Percentiles rank a stretch among this genome's conserved stretches.
phyloP scores from a whole-genome alignment of 2,113 vertebrate genomes.

The Egretta garzetta region DNA sequence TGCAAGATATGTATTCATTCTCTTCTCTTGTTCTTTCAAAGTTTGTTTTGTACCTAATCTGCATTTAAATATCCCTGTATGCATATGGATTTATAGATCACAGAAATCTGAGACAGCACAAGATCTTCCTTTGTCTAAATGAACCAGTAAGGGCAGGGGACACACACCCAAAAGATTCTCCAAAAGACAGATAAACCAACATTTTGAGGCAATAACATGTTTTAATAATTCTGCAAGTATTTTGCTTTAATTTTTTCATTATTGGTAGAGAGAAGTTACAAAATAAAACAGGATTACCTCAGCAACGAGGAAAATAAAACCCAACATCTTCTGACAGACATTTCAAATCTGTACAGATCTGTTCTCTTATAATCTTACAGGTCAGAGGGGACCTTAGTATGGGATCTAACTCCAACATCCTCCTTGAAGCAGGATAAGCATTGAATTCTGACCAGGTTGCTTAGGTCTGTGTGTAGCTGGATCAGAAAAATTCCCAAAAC shows the following conservation, averaged over 20 bases:
- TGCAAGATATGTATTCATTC: neutral
- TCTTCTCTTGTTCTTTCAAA: neutral
- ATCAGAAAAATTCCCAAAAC: neutral
- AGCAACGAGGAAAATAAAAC: neutral
- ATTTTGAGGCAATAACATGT: neutral
- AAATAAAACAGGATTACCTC: neutral
- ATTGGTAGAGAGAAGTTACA: neutral
- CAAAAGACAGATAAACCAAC: neutral
- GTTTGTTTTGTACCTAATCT: neutral
- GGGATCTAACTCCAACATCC: neutral
- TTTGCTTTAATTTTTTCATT: neutral
- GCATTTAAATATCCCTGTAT: neutral
- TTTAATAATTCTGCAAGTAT: neutral
- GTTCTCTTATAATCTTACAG: neutral
- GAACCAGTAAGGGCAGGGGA: neutral
- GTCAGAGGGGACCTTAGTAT: neutral
- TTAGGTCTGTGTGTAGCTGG: neutral
- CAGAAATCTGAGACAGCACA: neutral
- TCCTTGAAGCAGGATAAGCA: neutral
- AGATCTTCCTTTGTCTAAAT: neutral
- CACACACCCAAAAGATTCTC: neutral
- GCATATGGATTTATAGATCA: neutral
- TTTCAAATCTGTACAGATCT: neutral
- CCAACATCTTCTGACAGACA: neutral
- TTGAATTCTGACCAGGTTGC: neutral